Base-by-base conservation (phyloP, 1,140 invertebrate genomes). In the Hormaphis cornu region DNA sequence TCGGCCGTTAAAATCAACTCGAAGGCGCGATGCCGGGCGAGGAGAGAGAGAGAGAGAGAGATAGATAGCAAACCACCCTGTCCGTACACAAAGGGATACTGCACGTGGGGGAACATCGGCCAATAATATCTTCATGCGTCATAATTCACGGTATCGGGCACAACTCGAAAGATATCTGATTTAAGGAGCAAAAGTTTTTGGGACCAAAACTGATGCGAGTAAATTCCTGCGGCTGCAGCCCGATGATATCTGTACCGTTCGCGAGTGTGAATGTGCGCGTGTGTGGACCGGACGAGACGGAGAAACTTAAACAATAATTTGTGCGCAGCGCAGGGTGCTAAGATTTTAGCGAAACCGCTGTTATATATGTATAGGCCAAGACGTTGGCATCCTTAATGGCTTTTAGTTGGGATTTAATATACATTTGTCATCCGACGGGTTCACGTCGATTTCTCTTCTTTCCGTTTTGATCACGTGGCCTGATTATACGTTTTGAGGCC, bases 301-400 rank as follows among this genome's bases (percentile, higher is more conserved):
- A 66, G 61, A 66, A 66, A 66, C 61, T 66, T 66, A 66, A 66
- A 66, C 61, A 66, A 66, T 66, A 66, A 66, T 66, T 66, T 66
- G 28, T 30, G 61, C 37, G n/a, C 28, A 48, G 59, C n/a, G 28
- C 59, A 42, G 59, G 59, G 59, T 33, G 59, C 59, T 63, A 63
- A 63, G 59, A 63, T 63, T 63, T 63, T 46, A 46, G 59, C 59
- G n/a, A 56, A 56, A 56, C 53, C 16, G 53, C 33, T 56, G n/a
- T n/a, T n/a, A n/a, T n/a, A n/a, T n/a, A n/a, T n/a, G n/a, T n/a
- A n/a, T n/a, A 35, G 53, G 53, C 18, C 12, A 56, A 18, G 30
- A 4, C 30, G 30, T n/a, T n/a, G 42, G 42, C 12, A 46, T 5
- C 42, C 61, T 66, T 66, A 66, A 66, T 66, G 61, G 61, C 61